Base-by-base conservation (phyloP, 2,113 vertebrate species). In the Herpetotheres cachinnans region DNA sequence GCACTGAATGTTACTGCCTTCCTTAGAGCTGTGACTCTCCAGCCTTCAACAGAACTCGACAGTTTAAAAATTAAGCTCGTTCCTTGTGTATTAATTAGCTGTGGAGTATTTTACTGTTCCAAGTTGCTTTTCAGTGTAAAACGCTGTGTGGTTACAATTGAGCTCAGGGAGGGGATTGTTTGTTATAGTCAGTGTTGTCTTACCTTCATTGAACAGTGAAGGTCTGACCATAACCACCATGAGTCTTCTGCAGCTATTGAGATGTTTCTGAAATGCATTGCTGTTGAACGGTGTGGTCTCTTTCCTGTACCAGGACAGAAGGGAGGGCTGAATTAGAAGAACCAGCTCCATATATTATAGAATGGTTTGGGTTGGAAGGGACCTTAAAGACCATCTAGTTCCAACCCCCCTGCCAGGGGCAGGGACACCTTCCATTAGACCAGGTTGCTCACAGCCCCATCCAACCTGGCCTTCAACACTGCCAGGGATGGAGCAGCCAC, bases 111-210 rank as follows among this genome's bases (percentile, higher is more conserved):
- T 89, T 96, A 97, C 95, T 80, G 38, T 54, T 40, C 72, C 38
- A 52, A 90, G 38, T 44, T 92, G 69, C 18, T 95, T 91, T 38
- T 89, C 17, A 16, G 69, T 44, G 15, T 97, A 94, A 80, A 96
- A 97, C 4, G 49, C 72, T 11, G 38, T 65, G 55, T 81, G 63
- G 8, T 36, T 69, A 25, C 52, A 21, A 49, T 88, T 47, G 25
- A 47, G 49, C 79, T 59, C 80, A 69, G 93, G 90, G 71, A 86
- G 86, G 38, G 95, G 92, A 66, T 97, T 97, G 74, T 97, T 98
- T 54, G 94, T 93, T 83, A 97, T 22, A 36, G 96, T 94, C 63
- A 96, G 26, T 46, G 67, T 70, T 30, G 96, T 94, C 94, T 96
- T 96, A 61, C 93, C 95, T 77, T 97, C 91, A 42, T 95, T 97